phyloP scores from a whole-genome alignment of 2,113 vertebrate genomes.

The Nansenia antarctica region DNA sequence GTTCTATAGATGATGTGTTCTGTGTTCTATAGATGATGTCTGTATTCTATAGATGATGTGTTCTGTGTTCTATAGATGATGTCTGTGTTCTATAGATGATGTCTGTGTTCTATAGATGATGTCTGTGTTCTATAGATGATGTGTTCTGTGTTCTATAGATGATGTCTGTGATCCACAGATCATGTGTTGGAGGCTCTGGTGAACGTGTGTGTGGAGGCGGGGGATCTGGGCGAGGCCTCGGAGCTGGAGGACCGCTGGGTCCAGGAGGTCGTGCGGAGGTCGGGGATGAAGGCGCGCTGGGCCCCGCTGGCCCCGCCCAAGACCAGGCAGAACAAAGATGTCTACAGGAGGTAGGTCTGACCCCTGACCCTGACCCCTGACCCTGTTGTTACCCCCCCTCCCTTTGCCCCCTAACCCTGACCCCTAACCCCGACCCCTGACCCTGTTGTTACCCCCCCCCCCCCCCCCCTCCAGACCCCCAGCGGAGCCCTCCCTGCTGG shows the following conservation, averaged over 20 bases:
- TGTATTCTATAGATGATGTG: too few relatives aligned
- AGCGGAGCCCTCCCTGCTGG: slow-evolving; percentile 77
- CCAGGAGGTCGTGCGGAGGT: slow-evolving; percentile 84
- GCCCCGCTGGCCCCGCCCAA: slow-evolving; percentile 77
- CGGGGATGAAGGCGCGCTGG: slow-evolving; percentile 88
- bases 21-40: too few relatives aligned
- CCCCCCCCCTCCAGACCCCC: slow-evolving; percentile 82
- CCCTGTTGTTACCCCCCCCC: background rate
- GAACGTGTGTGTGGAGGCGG: slow-evolving; percentile 75
- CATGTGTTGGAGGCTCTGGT: slow-evolving; percentile 83
- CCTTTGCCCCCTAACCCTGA: too few relatives aligned
- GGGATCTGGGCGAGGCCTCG: slow-evolving; percentile 77
- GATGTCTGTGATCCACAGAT: too few relatives aligned
- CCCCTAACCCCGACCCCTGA: background rate
- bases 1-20: too few relatives aligned
- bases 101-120: too few relatives aligned
- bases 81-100: too few relatives aligned
- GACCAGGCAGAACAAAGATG: slow-evolving; percentile 81
- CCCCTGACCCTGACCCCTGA: background rate
- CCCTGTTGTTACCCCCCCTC: background rate
- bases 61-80: too few relatives aligned
- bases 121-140: too few relatives aligned
- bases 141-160: too few relatives aligned
- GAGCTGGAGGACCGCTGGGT: slow-evolving; percentile 79
- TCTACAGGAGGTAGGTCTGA: slow-evolving; percentile 76